Percentiles rank a stretch among this genome's conserved stretches.
Conservation (phyloP, 92 coral and sea anemone genomes). For the Phymanthus crucifer region DNA sequence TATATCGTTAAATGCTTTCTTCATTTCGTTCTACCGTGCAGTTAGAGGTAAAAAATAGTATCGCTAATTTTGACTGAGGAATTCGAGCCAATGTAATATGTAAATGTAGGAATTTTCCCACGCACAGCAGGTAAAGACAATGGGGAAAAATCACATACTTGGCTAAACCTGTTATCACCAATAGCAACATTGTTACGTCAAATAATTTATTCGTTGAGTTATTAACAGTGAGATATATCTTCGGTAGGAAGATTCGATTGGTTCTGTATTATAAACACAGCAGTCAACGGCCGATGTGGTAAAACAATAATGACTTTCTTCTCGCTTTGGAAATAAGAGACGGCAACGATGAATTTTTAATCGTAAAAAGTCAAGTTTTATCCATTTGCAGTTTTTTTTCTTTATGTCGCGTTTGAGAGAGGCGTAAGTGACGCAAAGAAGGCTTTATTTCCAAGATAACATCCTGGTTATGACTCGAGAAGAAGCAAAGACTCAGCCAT, state of each 20-base stretch:
- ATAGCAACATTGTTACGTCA: constrained; percentile 6
- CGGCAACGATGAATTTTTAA: background rate
- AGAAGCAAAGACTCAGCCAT: constrained; percentile 47
- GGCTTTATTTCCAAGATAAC: background rate
- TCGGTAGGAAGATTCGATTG: background rate
- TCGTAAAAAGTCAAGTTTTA: background rate
- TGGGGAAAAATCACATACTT: background rate
- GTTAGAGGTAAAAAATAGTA: too few species aligned
- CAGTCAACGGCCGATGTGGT: constrained; percentile 20
- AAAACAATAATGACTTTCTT: constrained; percentile 7
- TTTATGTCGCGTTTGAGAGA: background rate
- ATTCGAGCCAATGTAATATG: background rate
- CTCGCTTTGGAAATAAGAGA: constrained; percentile 14
- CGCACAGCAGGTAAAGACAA: background rate
- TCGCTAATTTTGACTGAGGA: background rate
- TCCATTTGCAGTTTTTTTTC: background rate
- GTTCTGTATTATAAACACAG: constrained; percentile 13
- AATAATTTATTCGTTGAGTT: background rate
- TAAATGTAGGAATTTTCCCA: background rate
- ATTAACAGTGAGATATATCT: background rate
- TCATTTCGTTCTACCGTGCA: too few species aligned
- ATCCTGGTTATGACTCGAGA: constrained; percentile 40
- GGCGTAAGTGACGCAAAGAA: background rate
- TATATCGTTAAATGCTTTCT: too few species aligned
- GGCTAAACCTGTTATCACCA: background rate